Percentiles rank a stretch among this genome's conserved stretches.
These are phyloP conservation scores for Aplodontia rufa DNA, from an alignment of 2,113 vertebrate genomes.

Conservation along the genomic window DNA sequence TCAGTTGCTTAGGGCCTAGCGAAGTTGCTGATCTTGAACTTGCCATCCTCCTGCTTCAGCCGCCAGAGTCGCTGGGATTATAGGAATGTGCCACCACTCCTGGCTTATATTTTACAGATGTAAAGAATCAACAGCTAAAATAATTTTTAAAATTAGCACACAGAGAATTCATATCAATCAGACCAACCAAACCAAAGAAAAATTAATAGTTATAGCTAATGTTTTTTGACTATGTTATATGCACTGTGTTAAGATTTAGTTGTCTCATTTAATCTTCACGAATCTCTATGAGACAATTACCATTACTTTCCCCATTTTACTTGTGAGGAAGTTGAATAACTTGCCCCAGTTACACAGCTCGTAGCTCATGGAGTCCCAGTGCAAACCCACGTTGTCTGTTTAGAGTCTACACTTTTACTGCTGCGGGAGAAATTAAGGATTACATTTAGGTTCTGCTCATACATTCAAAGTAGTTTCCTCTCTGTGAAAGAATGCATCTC, in stretches of 20 bases:
- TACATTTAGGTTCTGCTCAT: neutral
- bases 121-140: neutral
- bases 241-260: neutral
- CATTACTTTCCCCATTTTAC: neutral
- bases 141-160: neutral
- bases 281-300: neutral
- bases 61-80: no score
- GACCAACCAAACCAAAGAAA: neutral
- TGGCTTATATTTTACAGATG: neutral
- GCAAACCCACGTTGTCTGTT: neutral
- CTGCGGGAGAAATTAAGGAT: neutral
- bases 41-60: no score
- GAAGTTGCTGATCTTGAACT: no score
- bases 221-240: neutral
- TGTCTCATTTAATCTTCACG: conserved; percentile 1
- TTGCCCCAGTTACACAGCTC: neutral
- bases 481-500: neutral
- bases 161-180: neutral
- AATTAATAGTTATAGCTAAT: neutral
- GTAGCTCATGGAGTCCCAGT: neutral
- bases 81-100: no score
- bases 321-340: neutral
- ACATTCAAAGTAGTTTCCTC: neutral
- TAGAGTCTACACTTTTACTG: neutral
- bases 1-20: no score